Base-by-base conservation (phyloP, 2,797 vertebrate species). In the Enteromius unitaeniatus region DNA sequence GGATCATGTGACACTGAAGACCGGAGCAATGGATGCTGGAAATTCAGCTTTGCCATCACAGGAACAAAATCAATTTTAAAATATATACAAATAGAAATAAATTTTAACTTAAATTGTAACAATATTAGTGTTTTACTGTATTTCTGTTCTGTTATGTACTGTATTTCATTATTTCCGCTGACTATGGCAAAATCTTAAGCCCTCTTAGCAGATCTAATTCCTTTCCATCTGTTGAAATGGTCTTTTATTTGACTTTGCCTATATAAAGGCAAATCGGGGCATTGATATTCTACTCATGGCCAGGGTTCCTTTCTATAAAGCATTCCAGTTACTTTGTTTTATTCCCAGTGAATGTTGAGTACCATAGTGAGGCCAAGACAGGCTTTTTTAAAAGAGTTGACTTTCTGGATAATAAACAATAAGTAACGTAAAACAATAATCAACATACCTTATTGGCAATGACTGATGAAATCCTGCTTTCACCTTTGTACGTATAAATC, bases 391-490 rank as follows among this genome's bases (percentile, higher is more conserved):
- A 55, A 75, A 62, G 13, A 62, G 11, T 62, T 70, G 7, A 15
- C 2, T 77, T 60, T 15, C 17, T 40, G 15, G 8, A 5, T 53
- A 34, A 31, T 21, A 74, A 74, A 42, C 19, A 60, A 21, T 19
- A 58, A 58, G 31, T 40, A n/a, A 60, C 21, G 23, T n/a, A n/a
- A 55, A 55, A 51, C 14, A 62, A 15, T 19, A 31, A 62, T n/a
- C 31, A 60, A n/a, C 40, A n/a, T 93, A 98, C 97, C 96, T 98
- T 96, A 81, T 98, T 99, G 89, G 96, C 95, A 87, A 98, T 95
- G 73, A 97, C 93, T 47, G 96, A 95, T 3, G 95, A 96, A 89
- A 99, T 93, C 87, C 96, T 95, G 85, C 91, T 93, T 74, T 96
- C 94, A n/a, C 87, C 91, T 81, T 79, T 93, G 81, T 93, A 94